Percentiles rank a stretch among this genome's conserved stretches.
These are phyloP conservation scores for Rhinichthys klamathensis DNA, from an alignment of 2,113 vertebrate species.

Conservation along the genomic window DNA sequence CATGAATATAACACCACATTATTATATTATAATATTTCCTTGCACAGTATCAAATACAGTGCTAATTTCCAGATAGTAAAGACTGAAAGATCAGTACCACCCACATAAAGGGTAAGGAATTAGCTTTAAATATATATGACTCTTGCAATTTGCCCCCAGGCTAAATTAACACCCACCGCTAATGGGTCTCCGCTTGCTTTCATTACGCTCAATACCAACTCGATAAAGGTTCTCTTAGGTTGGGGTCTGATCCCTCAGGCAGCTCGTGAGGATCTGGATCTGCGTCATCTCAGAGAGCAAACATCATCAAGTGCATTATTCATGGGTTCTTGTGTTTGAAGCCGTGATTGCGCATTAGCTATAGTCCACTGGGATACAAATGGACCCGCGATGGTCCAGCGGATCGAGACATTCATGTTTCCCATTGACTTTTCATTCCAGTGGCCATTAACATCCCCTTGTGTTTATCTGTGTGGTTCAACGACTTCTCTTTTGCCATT, in stretches of 20 bases:
- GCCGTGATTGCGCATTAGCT: conserved; percentile 54
- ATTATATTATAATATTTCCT: too few relatives aligned
- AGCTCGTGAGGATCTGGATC: conserved; percentile 35
- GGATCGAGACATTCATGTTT: conserved; percentile 32
- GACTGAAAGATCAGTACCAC: not conserved
- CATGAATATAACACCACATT: too few relatives aligned
- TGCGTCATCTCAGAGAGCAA: conserved; percentile 49
- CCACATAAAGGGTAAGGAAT: not conserved
- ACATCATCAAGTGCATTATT: conserved; percentile 57
- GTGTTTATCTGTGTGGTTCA: conserved; percentile 45
- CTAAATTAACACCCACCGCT: conserved; percentile 13
- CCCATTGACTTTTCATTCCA: conserved; percentile 50
- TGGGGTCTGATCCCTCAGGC: conserved; percentile 34
- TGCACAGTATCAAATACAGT: not conserved
- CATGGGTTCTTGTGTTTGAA: conserved; percentile 35
- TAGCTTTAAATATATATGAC: conserved; percentile 1
- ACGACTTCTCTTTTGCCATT: conserved; percentile 42
- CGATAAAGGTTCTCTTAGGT: not conserved
- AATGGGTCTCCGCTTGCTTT: conserved; percentile 21
- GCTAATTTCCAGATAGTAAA: not conserved
- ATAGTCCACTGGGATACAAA: conserved; percentile 54
- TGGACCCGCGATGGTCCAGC: conserved; percentile 38
- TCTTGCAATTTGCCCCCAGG: not conserved
- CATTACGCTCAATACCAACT: conserved; percentile 36
- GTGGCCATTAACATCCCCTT: conserved; percentile 47